Conservation (phyloP, 2,797 vertebrate genomes). For the Chrysocyon brachyurus region DNA sequence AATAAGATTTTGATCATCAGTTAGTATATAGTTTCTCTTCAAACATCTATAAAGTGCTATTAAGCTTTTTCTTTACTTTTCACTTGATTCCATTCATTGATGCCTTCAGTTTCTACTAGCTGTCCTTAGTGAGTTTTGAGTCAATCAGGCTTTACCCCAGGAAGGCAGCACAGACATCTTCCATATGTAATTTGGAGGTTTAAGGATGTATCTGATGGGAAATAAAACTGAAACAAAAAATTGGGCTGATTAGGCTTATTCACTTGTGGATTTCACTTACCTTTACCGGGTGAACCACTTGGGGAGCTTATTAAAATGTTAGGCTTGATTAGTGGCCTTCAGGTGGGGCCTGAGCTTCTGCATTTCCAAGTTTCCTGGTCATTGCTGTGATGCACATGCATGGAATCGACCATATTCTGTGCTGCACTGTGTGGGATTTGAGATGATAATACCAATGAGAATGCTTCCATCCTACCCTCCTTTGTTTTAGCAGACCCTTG, state of each 20-base stretch:
- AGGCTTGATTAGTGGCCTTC: not conserved
- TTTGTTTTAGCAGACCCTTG: not conserved
- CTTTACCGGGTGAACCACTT: not conserved
- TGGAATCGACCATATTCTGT: not conserved
- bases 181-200: rapidly evolving
- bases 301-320: not conserved
- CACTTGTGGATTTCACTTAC: not conserved
- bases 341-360: not conserved
- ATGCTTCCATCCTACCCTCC: not conserved
- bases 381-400: rapidly evolving
- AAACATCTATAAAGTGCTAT: not conserved
- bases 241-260: not conserved
- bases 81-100: not conserved
- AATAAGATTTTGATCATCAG: not conserved
- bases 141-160: not conserved
- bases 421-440: not conserved
- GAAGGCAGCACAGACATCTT: not conserved
- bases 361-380: not conserved
- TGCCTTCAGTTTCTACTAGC: not conserved
- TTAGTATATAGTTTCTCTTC: not conserved
- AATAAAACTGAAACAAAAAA: not conserved
- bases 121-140: not conserved
- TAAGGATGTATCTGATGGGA: too few species aligned
- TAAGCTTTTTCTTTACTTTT: not conserved
- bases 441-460: not conserved